A percentile compares a stretch with the other conserved stretches of the same genome.
Evolutionary conservation across 1,140 invertebrate species (phyloP).

Genomic region (Cyrtorhinus lividipennis): DNA sequence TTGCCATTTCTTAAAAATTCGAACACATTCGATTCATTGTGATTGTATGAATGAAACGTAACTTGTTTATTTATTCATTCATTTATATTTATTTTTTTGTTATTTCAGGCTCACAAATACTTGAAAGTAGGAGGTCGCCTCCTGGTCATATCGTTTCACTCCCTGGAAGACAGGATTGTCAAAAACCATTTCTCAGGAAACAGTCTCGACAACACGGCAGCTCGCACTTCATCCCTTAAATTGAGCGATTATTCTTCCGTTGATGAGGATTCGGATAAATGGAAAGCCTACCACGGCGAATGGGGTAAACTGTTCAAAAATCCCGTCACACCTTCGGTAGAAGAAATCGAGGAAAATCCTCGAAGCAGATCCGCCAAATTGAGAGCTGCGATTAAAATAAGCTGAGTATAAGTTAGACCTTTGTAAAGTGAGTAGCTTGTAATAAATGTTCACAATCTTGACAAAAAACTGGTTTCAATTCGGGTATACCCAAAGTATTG

Average conservation of each 20-base stretch:
- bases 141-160: conserved; percentile 79
- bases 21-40: too few species aligned
- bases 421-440: too few species aligned
- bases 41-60: too few species aligned
- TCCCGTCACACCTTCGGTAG: conserved; percentile 52
- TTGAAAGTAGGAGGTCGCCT: conserved; percentile 62
- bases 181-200: conserved; percentile 62
- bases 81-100: too few species aligned
- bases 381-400: conserved; percentile 59
- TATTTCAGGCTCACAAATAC: conserved; percentile 59
- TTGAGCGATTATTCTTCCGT: conserved; percentile 37
- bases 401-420: conserved; percentile 32
- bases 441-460: too few species aligned
- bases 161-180: conserved; percentile 86
- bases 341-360: conserved; percentile 66
- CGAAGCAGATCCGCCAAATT: conserved; percentile 76
- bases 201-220: conserved; percentile 40
- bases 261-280: conserved; percentile 41
- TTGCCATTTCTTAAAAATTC: too few species aligned
- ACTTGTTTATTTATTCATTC: too few species aligned
- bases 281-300: conserved; percentile 40
- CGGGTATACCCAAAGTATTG: too few species aligned
- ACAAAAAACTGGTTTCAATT: too few species aligned
- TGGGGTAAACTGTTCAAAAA: conserved; percentile 73
- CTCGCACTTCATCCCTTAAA: conserved; percentile 43